Conservation (phyloP, 2,113 vertebrate species). For the Perca flavescens region DNA sequence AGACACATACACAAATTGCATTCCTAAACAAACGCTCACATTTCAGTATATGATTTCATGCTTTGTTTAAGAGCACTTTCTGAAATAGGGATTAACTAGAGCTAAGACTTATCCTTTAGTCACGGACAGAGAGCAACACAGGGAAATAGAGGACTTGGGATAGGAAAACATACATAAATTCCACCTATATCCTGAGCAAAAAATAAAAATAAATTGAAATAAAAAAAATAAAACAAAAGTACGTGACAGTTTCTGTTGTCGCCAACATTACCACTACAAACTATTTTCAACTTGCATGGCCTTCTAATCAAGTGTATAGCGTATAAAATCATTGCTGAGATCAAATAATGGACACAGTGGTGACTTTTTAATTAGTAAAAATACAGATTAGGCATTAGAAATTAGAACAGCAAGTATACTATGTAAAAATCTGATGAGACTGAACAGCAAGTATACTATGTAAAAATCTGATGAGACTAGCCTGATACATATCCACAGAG, state of each 20-base stretch:
- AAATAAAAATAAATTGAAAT: neutral
- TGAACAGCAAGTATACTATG: neutral
- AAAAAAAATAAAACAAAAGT: neutral
- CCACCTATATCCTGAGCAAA: neutral
- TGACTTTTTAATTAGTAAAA: neutral
- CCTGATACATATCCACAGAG: neutral
- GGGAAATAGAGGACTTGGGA: neutral
- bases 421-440: conserved; percentile 5
- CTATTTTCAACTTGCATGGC: neutral
- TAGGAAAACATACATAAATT: neutral
- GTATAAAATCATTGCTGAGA: neutral
- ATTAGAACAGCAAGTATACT: neutral
- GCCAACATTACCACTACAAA: neutral
- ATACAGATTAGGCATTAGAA: neutral
- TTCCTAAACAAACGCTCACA: conserved; percentile 18
- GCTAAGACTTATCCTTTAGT: conserved; percentile 46
- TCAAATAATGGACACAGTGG: neutral
- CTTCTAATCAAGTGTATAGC: neutral
- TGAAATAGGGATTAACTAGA: conserved; percentile 55
- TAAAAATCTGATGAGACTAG: conserved; percentile 11
- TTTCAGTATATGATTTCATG: neutral
- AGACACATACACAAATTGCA: neutral
- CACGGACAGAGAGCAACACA: conserved; percentile 11
- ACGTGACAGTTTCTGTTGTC: no score
- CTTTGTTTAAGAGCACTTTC: conserved; percentile 27